Conservation (phyloP, 2,113 vertebrate species). For the Formicarius rufipectus region DNA sequence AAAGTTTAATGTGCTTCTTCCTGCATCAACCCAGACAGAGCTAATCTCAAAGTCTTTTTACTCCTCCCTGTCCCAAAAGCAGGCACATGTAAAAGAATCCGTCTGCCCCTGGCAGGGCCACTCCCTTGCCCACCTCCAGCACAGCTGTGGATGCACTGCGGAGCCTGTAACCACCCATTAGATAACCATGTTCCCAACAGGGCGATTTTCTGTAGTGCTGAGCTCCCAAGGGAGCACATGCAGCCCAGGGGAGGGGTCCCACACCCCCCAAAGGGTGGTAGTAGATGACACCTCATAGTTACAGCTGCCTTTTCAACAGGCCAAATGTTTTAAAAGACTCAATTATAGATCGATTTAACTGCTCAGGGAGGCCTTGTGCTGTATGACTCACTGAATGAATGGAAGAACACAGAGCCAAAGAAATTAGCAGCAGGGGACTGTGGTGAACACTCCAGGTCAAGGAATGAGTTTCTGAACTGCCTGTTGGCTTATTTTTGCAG, state of each 20-base stretch:
- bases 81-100: not conserved
- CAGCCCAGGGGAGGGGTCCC: not conserved
- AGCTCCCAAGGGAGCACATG: not conserved
- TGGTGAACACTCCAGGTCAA: not conserved
- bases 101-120: not conserved
- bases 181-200: not conserved
- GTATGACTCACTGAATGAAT: not conserved
- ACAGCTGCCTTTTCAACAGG: not conserved
- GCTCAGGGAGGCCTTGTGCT: not conserved
- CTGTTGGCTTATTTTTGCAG: not conserved
- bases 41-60: not conserved
- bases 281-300: not conserved
- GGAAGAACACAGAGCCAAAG: not conserved
- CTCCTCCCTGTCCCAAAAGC: not conserved
- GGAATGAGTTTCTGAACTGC: not conserved
- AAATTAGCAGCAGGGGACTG: not conserved
- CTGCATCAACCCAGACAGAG: not conserved
- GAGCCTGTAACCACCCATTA: fast-evolving
- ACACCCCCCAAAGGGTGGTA: not conserved
- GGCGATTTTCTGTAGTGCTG: not conserved
- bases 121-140: not conserved
- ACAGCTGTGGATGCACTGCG: not conserved
- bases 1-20: not conserved
- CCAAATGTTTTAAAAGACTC: not conserved
- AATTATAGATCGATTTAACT: not conserved